Conservation (phyloP, 2,888 invertebrate species). For the Nowickia ferox region DNA sequence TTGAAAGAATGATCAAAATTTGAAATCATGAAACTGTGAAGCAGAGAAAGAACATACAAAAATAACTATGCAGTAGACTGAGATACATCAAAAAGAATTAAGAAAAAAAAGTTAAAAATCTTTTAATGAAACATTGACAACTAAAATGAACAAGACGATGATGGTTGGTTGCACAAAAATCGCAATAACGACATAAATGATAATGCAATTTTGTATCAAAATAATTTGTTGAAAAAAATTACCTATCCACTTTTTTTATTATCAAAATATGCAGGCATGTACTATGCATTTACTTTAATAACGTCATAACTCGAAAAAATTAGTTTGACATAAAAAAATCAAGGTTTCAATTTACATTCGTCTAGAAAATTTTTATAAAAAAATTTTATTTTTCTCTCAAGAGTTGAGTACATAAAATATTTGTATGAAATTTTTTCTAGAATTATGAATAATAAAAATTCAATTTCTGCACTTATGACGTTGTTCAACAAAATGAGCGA, state of each 20-base stretch:
- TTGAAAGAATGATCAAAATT: constrained; percentile 50
- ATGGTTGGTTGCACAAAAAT: constrained; percentile 64
- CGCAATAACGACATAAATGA: constrained; percentile 1
- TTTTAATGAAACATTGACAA: constrained; percentile 54
- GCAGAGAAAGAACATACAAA: constrained; percentile 54
- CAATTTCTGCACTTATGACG: too few species aligned
- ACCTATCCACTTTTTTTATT: neutral
- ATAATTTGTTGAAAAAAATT: constrained; percentile 17
- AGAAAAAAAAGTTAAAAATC: constrained; percentile 9
- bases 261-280: neutral
- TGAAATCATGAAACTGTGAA: constrained; percentile 66
- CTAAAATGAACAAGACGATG: constrained; percentile 48
- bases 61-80: constrained; percentile 17
- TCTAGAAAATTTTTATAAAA: neutral
- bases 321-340: too few species aligned
- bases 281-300: too few species aligned
- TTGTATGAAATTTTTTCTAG: neutral
- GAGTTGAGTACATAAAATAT: neutral
- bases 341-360: too few species aligned
- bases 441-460: too few species aligned
- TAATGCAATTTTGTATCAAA: constrained; percentile 14
- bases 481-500: too few species aligned
- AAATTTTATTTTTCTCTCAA: neutral
- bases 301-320: too few species aligned
- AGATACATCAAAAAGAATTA: constrained; percentile 1